Base-by-base conservation (phyloP, 2,888 invertebrate genomes). In the Exephanes ischioxanthus region DNA sequence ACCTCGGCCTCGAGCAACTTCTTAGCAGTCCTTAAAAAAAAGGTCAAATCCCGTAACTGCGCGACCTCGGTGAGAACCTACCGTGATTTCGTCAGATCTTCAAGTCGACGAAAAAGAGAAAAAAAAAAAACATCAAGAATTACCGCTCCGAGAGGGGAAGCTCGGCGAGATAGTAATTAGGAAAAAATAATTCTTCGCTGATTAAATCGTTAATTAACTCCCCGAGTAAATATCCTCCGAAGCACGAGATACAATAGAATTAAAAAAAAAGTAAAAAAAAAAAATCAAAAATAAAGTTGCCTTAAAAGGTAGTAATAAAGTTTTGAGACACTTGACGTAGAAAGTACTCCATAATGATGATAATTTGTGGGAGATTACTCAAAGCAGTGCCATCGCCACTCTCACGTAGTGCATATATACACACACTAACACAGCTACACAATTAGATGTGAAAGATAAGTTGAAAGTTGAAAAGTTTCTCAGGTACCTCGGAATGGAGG, bases 171-270 rank as follows among this genome's bases (percentile, higher is more conserved):
- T 37, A 37, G 51, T 45, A 53, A 55, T 33, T n/a, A 33, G 7
- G 26, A 26, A 48, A 16, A 9, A 71, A 53, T 19, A 71, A 71
- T 53, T 53, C 14, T 26, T 11, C 33, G 53, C 2, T 11, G 53
- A 53, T 53, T 53, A 33, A 70, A 53, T 71, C 71, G 26, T n/a
- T 71, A 71, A 71, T 55, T 19, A 71, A 71, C 71, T 71, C 9
- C 6, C 11, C 58, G 58, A 26, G 22, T 22, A 58, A 58, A 22
- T 58, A 22, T 58, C 58, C 26, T 14, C 45, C 26, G 22, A 58
- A 58, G 3, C 58, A 26, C 14, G 58, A 48, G 45, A 16, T 16
- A 14, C 45, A 16, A 48, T 48, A 16, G 45, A 48, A 11, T 41
- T 37, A 0, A 41, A 41, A 41, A 41, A 41, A 55, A 22, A 0